Conservation (phyloP, 1,140 invertebrate genomes). For the Ectropis grisescens region DNA sequence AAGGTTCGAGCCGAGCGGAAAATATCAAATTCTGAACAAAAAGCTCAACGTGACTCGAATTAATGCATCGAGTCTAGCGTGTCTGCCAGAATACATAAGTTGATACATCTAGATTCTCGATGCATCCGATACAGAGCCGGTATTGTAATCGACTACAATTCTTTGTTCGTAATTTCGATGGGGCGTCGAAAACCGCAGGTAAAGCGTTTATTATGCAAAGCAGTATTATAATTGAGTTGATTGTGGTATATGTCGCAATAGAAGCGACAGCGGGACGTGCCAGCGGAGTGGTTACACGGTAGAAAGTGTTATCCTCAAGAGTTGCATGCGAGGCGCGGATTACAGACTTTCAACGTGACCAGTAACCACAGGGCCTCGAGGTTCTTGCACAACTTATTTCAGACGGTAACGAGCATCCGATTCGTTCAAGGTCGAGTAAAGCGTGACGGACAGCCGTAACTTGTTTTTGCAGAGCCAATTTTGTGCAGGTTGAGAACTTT, state of each 20-base stretch:
- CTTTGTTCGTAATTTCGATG: too few species aligned
- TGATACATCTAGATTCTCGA: too few species aligned
- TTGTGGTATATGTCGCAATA: constrained; percentile 12
- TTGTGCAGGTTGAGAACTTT: constrained; percentile 1
- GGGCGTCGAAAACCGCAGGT: too few species aligned
- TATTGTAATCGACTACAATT: too few species aligned
- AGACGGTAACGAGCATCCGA: constrained; percentile 2
- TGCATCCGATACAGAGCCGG: too few species aligned
- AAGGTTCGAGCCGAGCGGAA: too few species aligned
- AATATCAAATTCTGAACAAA: too few species aligned
- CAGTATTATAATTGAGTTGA: too few species aligned
- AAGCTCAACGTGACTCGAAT: too few species aligned
- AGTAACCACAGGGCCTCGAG: constrained; percentile 4
- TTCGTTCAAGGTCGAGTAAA: constrained; percentile 8
- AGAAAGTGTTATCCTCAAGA: constrained; percentile 16
- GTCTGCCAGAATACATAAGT: too few species aligned
- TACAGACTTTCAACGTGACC: constrained; percentile 15
- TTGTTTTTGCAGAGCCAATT: constrained; percentile 1
- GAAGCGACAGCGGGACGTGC: constrained; percentile 12
- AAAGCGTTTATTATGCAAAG: too few species aligned
- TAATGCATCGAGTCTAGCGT: too few species aligned
- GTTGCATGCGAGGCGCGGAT: constrained; percentile 9
- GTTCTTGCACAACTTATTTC: constrained; percentile 15
- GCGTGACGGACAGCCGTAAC: constrained; percentile 5
- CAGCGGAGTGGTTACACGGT: constrained; percentile 4